These are phyloP conservation scores for Aptenodytes forsteri DNA, from an alignment of 2,113 vertebrate genomes.

Conservation along the genomic window DNA sequence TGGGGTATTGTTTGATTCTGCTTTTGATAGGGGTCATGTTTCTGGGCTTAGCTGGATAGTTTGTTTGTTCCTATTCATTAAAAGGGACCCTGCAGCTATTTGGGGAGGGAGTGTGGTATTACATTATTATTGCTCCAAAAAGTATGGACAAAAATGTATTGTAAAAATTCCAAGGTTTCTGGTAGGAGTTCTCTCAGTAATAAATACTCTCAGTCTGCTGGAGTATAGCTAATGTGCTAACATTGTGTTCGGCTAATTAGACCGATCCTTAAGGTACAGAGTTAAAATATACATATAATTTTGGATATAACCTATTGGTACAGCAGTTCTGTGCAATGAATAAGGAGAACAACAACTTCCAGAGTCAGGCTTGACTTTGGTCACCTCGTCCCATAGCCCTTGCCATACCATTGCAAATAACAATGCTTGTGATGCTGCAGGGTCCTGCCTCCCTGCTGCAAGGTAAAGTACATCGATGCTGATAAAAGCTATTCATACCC, in stretches of 20 bases:
- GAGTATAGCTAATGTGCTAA: constrained; percentile 21
- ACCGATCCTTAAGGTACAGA: background rate
- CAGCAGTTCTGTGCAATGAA: background rate
- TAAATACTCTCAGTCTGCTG: constrained; percentile 21
- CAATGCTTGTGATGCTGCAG: background rate
- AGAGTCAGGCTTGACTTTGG: background rate
- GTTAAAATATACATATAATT: background rate
- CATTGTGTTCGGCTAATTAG: constrained; percentile 30
- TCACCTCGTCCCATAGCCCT: background rate
- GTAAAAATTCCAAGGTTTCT: constrained; percentile 54
- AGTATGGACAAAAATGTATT: constrained; percentile 58
- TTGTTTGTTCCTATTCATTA: constrained; percentile 64
- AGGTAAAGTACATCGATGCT: background rate
- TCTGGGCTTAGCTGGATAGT: constrained; percentile 50
- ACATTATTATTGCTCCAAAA: constrained; percentile 60
- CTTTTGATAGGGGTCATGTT: constrained; percentile 43
- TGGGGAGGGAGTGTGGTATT: constrained; percentile 37
- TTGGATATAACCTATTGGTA: background rate
- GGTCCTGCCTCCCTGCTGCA: background rate
- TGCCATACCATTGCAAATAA: background rate
- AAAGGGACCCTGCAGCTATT: constrained; percentile 55
- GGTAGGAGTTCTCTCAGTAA: constrained; percentile 31
- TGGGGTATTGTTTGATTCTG: constrained; percentile 55
- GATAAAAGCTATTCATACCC: background rate
- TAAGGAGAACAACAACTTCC: background rate